These are phyloP conservation scores for Tiliacea citrago DNA, from an alignment of 2,888 invertebrate species.

Conservation along the genomic window DNA sequence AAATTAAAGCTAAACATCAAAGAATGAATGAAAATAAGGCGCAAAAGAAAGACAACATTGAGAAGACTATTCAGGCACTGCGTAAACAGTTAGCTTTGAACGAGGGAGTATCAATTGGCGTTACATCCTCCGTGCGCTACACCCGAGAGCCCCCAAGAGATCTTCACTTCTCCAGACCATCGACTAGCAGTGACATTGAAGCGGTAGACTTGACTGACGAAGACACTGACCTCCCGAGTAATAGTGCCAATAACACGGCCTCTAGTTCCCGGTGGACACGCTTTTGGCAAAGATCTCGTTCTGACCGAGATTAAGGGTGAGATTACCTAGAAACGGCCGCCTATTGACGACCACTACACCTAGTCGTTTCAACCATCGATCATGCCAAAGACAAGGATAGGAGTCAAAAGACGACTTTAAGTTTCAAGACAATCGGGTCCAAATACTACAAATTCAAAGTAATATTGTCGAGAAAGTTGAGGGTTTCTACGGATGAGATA, in stretches of 20 bases:
- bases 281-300: conserved; percentile 23
- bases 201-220: conserved; percentile 17
- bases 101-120: not conserved
- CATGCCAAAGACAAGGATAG: not conserved
- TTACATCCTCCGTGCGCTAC: not conserved
- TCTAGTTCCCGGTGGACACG: not conserved
- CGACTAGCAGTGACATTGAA: not conserved
- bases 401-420: not conserved
- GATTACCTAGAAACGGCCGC: not conserved
- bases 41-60: conserved; percentile 34
- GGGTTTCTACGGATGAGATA: not conserved
- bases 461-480: conserved; percentile 2
- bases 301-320: not conserved
- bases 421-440: not conserved
- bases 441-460: not conserved
- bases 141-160: not conserved
- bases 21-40: conserved; percentile 3
- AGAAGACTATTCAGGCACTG: conserved; percentile 23
- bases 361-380: not conserved
- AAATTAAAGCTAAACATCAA: conserved; percentile 12
- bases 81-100: not conserved
- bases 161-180: not conserved
- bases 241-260: not conserved
- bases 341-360: conserved; percentile 12
- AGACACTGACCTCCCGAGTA: conserved; percentile 1